phyloP scores from a whole-genome alignment of 1,140 invertebrate species.

The Micrasema minimum region DNA sequence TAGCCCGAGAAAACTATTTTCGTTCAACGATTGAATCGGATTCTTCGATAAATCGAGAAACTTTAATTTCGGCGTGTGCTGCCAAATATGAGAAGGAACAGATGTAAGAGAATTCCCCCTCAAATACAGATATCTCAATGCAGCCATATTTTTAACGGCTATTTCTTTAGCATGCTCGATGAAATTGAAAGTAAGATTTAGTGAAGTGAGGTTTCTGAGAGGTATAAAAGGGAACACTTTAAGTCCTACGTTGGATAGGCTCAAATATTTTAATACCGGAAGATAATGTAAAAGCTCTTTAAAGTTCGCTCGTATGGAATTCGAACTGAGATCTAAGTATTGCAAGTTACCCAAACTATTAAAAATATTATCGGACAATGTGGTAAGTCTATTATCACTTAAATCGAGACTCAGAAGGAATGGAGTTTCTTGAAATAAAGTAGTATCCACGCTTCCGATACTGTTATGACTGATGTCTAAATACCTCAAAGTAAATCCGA shows the following conservation, averaged over 20 bases:
- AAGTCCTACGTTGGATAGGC: slow-evolving; percentile 79
- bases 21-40: slow-evolving; percentile 69
- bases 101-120: slow-evolving; percentile 74
- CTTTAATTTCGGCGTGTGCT: slow-evolving; percentile 68
- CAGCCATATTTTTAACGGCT: slow-evolving; percentile 72
- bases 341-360: slow-evolving; percentile 82
- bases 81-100: slow-evolving; percentile 73
- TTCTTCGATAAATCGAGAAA: slow-evolving; percentile 74
- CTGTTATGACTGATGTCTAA: slow-evolving; percentile 84
- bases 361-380: slow-evolving; percentile 90
- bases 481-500: slow-evolving; percentile 80
- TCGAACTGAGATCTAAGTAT: slow-evolving; percentile 82
- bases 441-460: slow-evolving; percentile 88
- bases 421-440: slow-evolving; percentile 86
- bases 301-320: slow-evolving; percentile 84
- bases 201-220: slow-evolving; percentile 75
- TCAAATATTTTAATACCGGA: slow-evolving; percentile 80
- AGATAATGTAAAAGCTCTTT: slow-evolving; percentile 91
- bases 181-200: slow-evolving; percentile 81
- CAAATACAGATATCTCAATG: slow-evolving; percentile 73
- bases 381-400: slow-evolving; percentile 84
- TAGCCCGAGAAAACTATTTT: slow-evolving; percentile 67
- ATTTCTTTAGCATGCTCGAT: slow-evolving; percentile 72
- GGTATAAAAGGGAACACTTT: slow-evolving; percentile 78
- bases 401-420: slow-evolving; percentile 82